Evolutionary conservation across 1,140 invertebrate genomes (phyloP).

Genomic region (Lysiphlebus fabarum): DNA sequence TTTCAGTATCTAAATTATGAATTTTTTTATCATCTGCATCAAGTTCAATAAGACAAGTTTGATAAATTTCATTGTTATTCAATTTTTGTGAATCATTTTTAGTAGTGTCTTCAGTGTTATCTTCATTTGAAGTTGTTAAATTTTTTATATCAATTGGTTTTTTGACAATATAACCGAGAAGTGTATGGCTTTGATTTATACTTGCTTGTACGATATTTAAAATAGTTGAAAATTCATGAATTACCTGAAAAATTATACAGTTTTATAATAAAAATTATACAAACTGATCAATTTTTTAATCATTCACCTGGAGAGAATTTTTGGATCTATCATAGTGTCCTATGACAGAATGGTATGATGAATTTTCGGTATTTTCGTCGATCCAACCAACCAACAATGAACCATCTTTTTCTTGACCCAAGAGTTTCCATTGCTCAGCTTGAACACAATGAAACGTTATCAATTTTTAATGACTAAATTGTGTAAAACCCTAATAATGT

Average conservation of each 20-base stretch:
- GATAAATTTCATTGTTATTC: slow-evolving; percentile 36
- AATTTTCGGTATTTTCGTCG: slow-evolving; percentile 53
- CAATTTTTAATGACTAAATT: not conserved
- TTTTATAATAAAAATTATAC: not conserved
- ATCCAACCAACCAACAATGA: slow-evolving; percentile 69
- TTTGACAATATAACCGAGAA: slow-evolving; percentile 64
- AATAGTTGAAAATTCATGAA: slow-evolving; percentile 63
- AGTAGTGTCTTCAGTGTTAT: slow-evolving; percentile 23
- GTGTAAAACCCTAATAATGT: too few relatives aligned
- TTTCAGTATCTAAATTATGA: slow-evolving; percentile 55
- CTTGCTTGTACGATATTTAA: slow-evolving; percentile 75
- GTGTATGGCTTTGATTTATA: slow-evolving; percentile 64
- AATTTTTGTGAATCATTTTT: slow-evolving; percentile 23
- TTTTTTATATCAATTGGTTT: slow-evolving; percentile 17
- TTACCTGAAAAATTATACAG: slow-evolving; percentile 48
- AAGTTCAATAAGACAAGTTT: slow-evolving; percentile 62
- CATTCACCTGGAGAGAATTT: slow-evolving; percentile 42
- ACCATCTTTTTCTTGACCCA: slow-evolving; percentile 74
- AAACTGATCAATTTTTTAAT: slow-evolving; percentile 4
- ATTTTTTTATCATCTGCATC: slow-evolving; percentile 54
- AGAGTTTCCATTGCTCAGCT: slow-evolving; percentile 70
- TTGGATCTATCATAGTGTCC: slow-evolving; percentile 47
- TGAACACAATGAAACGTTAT: slow-evolving; percentile 45
- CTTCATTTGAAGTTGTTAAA: slow-evolving; percentile 5
- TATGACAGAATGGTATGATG: slow-evolving; percentile 41